Conservation (phyloP, 2,888 invertebrate species). For the Trachelus troglodyta region DNA sequence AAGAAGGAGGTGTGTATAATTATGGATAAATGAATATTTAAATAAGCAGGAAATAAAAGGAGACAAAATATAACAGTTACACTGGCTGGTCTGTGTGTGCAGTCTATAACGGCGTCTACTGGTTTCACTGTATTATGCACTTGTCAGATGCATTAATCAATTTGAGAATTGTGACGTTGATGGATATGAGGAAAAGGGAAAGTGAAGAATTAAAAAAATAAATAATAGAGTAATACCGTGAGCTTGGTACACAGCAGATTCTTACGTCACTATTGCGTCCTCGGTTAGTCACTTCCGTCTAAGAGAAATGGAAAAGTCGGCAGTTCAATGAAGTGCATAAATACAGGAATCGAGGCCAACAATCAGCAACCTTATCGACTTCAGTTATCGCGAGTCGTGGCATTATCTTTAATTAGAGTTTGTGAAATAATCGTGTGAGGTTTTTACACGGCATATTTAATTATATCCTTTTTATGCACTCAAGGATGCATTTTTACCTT, state of each 20-base stretch:
- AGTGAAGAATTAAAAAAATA: neutral
- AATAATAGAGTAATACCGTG: neutral
- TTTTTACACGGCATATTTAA: neutral
- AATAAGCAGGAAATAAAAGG: neutral
- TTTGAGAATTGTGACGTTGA: neutral
- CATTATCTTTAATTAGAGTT: neutral
- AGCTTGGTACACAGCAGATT: neutral
- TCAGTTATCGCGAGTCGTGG: neutral
- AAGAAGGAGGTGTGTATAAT: slow-evolving; percentile 70
- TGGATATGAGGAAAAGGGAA: neutral
- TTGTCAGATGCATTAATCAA: neutral
- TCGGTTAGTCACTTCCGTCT: neutral
- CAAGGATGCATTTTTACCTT: neutral
- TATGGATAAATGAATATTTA: neutral
- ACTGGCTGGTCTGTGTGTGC: neutral
- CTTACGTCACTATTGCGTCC: neutral
- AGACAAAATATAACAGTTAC: neutral
- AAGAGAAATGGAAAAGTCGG: neutral
- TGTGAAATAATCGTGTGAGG: neutral
- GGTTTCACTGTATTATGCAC: neutral
- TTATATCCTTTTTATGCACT: neutral
- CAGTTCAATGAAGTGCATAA: neutral
- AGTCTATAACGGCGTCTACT: neutral
- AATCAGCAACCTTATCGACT: neutral
- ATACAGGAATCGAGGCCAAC: neutral